A percentile compares a stretch with the other conserved stretches of the same genome.
Conservation (phyloP, 2,113 vertebrate species). For the Reinhardtius hippoglossoides region DNA sequence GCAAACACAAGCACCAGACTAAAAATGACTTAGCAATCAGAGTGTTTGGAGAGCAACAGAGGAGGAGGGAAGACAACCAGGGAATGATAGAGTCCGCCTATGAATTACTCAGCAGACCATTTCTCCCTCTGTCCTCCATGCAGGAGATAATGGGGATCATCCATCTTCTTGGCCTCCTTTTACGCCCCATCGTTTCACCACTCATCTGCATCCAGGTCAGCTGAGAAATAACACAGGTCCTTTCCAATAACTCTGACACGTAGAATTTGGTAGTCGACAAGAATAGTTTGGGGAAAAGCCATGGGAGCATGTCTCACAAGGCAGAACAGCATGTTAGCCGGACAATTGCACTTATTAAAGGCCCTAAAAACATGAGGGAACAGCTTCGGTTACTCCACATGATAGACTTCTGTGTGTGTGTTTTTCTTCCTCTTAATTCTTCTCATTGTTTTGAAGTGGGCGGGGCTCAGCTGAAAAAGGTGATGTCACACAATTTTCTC, state of each 20-base stretch:
- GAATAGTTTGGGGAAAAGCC: not conserved
- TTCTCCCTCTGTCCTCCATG: constrained; percentile 50
- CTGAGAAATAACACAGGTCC: constrained; percentile 45
- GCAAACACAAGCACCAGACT: constrained; percentile 59
- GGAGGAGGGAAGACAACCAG: constrained; percentile 47
- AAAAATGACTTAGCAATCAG: constrained; percentile 71
- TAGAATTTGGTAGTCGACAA: constrained; percentile 4
- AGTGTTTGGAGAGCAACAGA: constrained; percentile 64
- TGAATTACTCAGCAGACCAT: constrained; percentile 72
- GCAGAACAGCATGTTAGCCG: not conserved
- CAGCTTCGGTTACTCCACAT: not conserved
- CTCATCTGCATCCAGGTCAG: constrained; percentile 76
- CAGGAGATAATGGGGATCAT: constrained; percentile 74
- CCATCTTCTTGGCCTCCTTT: constrained; percentile 72
- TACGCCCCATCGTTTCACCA: constrained; percentile 60
- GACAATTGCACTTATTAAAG: not conserved
- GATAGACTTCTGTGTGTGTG: not conserved
- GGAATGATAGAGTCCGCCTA: constrained; percentile 61
- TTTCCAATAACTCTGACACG: constrained; percentile 22
- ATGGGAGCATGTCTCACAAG: not conserved
- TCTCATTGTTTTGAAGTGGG: not conserved
- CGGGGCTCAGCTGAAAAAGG: not conserved
- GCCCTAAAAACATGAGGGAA: not conserved
- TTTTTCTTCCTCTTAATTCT: not conserved
- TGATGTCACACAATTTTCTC: not conserved